Percentiles rank a stretch among this genome's conserved stretches.
Conservation (phyloP, 2,888 invertebrate genomes). For the Tipula helvola region DNA sequence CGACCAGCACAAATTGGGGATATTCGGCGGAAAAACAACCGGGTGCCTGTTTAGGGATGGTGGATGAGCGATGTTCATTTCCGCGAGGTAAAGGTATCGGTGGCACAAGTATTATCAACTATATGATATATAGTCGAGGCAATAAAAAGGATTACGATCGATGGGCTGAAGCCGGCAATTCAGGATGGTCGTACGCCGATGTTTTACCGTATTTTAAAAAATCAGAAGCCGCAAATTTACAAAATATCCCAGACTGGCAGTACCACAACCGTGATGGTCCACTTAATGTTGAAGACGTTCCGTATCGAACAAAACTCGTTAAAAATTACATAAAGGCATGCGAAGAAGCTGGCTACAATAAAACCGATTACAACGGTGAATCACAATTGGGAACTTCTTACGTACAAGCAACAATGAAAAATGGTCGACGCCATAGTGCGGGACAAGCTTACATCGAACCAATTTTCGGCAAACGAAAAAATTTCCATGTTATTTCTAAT, state of each 20-base stretch:
- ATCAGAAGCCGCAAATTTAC: slow-evolving; percentile 38
- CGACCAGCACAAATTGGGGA: slow-evolving; percentile 52
- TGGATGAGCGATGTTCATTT: slow-evolving; percentile 31
- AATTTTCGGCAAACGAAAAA: slow-evolving; percentile 34
- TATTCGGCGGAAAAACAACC: slow-evolving; percentile 53
- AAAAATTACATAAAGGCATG: slow-evolving; percentile 48
- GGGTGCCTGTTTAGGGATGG: slow-evolving; percentile 42
- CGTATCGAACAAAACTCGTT: slow-evolving; percentile 38
- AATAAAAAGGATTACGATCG: slow-evolving; percentile 58
- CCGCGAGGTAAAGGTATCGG: slow-evolving; percentile 47
- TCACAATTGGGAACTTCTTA: slow-evolving; percentile 51
- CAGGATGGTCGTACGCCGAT: slow-evolving; percentile 57
- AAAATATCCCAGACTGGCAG: slow-evolving; percentile 36
- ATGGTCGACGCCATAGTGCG: slow-evolving; percentile 51
- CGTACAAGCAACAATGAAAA: slow-evolving; percentile 46
- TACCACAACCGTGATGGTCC: slow-evolving; percentile 50
- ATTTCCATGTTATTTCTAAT: slow-evolving; percentile 49
- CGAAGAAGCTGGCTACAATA: slow-evolving; percentile 49
- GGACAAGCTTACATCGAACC: slow-evolving; percentile 52
- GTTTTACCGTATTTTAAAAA: slow-evolving; percentile 47
- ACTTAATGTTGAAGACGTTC: slow-evolving; percentile 46
- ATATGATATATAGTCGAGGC: slow-evolving; percentile 64
- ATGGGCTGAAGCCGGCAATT: slow-evolving; percentile 53
- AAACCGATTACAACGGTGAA: slow-evolving; percentile 56
- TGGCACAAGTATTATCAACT: slow-evolving; percentile 47